phyloP scores from a whole-genome alignment of 1,140 invertebrate genomes.

The Drosophila sproati region DNA sequence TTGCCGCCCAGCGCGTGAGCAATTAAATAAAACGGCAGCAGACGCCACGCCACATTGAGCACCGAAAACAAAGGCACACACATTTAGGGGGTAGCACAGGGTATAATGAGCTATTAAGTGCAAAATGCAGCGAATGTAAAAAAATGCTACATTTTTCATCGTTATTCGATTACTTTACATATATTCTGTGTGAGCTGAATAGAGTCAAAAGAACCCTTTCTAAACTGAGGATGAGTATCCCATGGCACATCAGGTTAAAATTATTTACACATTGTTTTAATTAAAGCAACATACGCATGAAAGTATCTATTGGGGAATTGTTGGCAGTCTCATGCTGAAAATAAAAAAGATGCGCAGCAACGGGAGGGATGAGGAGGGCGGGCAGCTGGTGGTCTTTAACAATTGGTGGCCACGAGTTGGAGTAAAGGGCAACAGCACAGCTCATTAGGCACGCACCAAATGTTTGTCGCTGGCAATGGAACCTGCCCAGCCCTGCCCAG shows the following conservation, averaged over 20 bases:
- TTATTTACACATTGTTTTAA: slow-evolving; percentile 46
- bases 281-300: slow-evolving; percentile 60
- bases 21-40: slow-evolving; percentile 80
- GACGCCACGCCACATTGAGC: slow-evolving; percentile 75
- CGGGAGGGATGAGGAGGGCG: not conserved
- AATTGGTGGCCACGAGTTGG: not conserved
- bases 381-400: not conserved
- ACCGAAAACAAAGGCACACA: slow-evolving; percentile 38
- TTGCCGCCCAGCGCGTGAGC: slow-evolving; percentile 58
- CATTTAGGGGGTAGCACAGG: slow-evolving; percentile 29
- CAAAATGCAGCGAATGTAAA: not conserved
- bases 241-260: not conserved
- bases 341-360: not conserved
- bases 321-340: not conserved
- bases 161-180: too few species aligned
- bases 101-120: slow-evolving; percentile 7
- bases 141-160: too few species aligned
- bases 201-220: too few species aligned
- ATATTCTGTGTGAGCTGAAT: too few species aligned
- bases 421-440: slow-evolving; percentile 56
- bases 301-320: slow-evolving; percentile 40
- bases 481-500: not conserved
- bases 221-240: slow-evolving; percentile 4
- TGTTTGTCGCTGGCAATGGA: slow-evolving; percentile 49
- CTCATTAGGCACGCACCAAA: slow-evolving; percentile 81